A percentile compares a stretch with the other conserved stretches of the same genome.
Evolutionary conservation across 2,113 vertebrate genomes (phyloP).

Genomic region (Onychostoma macrolepis): DNA sequence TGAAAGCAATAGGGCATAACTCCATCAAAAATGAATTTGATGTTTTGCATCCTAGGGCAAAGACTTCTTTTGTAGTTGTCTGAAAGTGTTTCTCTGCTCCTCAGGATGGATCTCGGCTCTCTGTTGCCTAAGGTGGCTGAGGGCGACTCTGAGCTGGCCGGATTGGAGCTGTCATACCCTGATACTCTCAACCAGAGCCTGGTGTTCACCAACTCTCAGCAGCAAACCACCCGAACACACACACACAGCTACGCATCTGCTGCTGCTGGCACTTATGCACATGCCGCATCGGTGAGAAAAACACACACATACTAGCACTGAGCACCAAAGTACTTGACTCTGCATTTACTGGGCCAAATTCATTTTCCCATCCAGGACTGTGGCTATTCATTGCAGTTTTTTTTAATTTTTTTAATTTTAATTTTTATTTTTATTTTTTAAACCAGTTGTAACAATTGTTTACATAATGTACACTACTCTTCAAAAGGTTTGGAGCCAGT

Average conservation of each 20-base stretch:
- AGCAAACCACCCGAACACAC: slow-evolving; percentile 77
- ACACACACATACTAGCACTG: background rate
- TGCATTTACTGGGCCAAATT: background rate
- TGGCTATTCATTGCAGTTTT: background rate
- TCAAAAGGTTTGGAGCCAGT: background rate
- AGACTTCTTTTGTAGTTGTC: background rate
- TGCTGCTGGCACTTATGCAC: slow-evolving; percentile 82
- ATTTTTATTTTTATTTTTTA: too few relatives aligned
- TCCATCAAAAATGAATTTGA: background rate
- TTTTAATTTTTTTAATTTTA: too few relatives aligned
- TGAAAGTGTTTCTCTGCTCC: slow-evolving; percentile 29
- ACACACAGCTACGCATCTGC: slow-evolving; percentile 82
- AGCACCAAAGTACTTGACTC: background rate
- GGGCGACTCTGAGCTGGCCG: slow-evolving; percentile 70
- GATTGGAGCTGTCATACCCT: slow-evolving; percentile 78
- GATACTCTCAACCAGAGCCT: slow-evolving; percentile 89
- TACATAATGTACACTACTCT: background rate
- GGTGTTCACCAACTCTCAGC: slow-evolving; percentile 96
- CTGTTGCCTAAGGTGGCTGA: slow-evolving; percentile 83
- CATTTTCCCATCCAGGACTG: background rate
- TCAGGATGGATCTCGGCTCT: slow-evolving; percentile 83
- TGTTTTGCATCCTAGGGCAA: background rate
- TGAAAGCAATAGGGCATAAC: background rate
- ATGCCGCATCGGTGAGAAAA: slow-evolving; percentile 76
- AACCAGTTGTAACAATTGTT: background rate